Evolutionary conservation across 2,888 invertebrate species (phyloP), one percentile per base, ranked within the genome.

Genomic region (Elysia crispata): DNA sequence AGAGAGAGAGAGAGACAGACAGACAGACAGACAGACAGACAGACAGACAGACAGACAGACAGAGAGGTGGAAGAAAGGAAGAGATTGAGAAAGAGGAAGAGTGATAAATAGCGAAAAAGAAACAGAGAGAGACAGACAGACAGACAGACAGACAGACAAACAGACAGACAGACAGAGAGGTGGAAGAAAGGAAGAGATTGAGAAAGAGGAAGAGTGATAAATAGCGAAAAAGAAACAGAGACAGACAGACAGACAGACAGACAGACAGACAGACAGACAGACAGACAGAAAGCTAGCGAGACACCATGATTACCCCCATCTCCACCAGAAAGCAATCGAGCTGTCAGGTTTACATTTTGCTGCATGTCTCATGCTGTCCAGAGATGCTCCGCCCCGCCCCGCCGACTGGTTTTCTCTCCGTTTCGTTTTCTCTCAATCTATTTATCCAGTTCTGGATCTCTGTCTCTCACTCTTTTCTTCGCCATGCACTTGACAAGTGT

Each of bases 191-290:
- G 41, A 76, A 11, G 25, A 50, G 49, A 20, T 6, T 18, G n/a
- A 20, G n/a, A 25, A 25, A 28, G 28, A 28, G 50, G 15, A 8
- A 25, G 28, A 28, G 41, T 5, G 49, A 28, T n/a, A n/a, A n/a
- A n/a, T n/a, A n/a, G n/a, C n/a, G n/a, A n/a, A n/a, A n/a, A n/a
- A n/a, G n/a, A 76, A 28, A 33, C 15, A 15, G 23, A 23, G 23
- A 23, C n/a, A 23, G 18, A 1, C n/a, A n/a, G n/a, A 31, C 23
- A 64, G 62, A 62, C 8, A 64, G 41, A 64, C 41, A 67, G 31
- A 72, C n/a, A 72, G 33, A 72, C 6, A 41, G 49, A n/a, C n/a
- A n/a, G 3, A 72, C 41, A 66, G 28, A 49, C n/a, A n/a, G n/a
- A 66, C 25, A 28, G 30, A n/a, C 23, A 28, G 5, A 66, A 28